Base-by-base conservation (phyloP, 2,888 invertebrate genomes). In the Heliconius cydno region DNA sequence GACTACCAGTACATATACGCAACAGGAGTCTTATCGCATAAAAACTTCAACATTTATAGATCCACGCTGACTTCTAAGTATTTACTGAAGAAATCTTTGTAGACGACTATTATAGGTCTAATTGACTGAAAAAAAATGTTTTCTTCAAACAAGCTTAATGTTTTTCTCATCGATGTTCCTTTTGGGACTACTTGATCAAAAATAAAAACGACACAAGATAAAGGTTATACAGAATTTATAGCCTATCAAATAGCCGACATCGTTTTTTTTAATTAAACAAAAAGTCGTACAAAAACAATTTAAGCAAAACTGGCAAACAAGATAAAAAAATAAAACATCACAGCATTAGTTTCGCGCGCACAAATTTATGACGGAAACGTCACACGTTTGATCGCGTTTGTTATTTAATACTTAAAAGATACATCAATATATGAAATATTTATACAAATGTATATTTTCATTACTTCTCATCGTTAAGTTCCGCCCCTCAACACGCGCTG, bases 21-120 rank as follows among this genome's bases (percentile, higher is more conserved):
- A 46, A 78, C 73, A 77, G 75, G 76, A 82, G 78, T 80, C 74
- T 78, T 76, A 74, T 78, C 65, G 68, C 73, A 71, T 77, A 81
- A 81, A 82, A 82, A 82, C 81, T 76, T 52, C 73, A 78, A 73
- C 71, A 30, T 60, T 77, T 77, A 80, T 81, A 80, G 80, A 72
- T 80, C 78, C 78, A 78, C 57, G 67, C 60, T 60, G n/a, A 22
- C 52, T 52, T 7, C 19, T 25, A 7, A 68, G 41, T 74, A 60
- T 75, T 60, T 41, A 57, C 38, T 78, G 57, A 63, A 63, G 60
- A 68, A 68, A 74, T 38, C 57, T 10, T 78, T 60, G 38, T 19
- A 68, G 38, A 68, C 60, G 60, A 30, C 15, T 73, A 67, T 60
- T 78, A 57, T 57, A 60, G 19, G 19, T 22, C 19, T 22, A 52